Conservation (phyloP, 2,797 vertebrate species). For the Manis pentadactyla region DNA sequence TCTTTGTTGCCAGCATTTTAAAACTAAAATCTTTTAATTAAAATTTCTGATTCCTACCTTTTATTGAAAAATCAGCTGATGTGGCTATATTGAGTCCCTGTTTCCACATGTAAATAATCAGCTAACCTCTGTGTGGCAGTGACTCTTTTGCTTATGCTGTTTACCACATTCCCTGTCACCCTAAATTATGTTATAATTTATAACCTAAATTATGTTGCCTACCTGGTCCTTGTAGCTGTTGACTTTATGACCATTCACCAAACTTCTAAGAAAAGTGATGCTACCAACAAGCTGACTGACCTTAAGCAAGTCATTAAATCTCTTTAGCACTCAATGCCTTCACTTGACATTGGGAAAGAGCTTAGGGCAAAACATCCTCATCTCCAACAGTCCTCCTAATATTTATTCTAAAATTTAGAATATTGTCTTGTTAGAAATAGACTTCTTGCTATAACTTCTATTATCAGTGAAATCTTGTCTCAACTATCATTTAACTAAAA, state of each 20-base stretch:
- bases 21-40: background rate
- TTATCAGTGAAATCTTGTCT: background rate
- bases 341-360: background rate
- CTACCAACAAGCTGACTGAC: background rate
- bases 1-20: background rate
- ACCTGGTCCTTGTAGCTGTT: background rate
- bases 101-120: background rate
- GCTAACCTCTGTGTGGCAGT: background rate
- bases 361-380: background rate
- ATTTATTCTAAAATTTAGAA: conserved; percentile 33
- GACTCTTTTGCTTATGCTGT: background rate
- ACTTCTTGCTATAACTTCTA: background rate
- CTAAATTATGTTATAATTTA: background rate
- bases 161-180: background rate
- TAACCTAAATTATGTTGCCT: background rate
- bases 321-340: background rate
- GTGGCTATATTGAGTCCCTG: background rate
- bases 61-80: conserved; percentile 14
- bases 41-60: background rate
- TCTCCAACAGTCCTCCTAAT: background rate
- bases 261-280: background rate
- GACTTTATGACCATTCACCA: background rate
- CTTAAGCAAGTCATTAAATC: background rate
- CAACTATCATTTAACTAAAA: conserved; percentile 16
- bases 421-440: background rate